These are phyloP conservation scores for Lasius fuliginosus DNA, from an alignment of 2,888 invertebrate species.

Conservation along the genomic window DNA sequence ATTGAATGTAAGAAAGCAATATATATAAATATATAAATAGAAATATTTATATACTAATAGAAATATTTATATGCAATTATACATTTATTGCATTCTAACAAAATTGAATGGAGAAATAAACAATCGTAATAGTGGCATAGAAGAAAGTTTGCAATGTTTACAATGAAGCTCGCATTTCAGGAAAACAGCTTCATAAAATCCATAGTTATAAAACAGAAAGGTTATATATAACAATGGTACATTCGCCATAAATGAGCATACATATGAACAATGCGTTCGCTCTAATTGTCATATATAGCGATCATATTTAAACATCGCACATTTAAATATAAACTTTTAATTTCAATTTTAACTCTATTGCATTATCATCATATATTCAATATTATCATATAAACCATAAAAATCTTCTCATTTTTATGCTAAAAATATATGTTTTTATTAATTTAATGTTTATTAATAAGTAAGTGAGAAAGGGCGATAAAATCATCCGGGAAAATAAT, in stretches of 20 bases:
- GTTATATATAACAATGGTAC: conserved; percentile 5
- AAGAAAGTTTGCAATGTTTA: not conserved
- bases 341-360: not conserved
- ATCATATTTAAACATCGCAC: not conserved
- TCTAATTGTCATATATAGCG: not conserved
- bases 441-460: not conserved
- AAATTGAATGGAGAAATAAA: not conserved
- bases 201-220: not conserved
- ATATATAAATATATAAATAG: too few species aligned
- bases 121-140: not conserved
- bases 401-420: not conserved
- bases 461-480: not conserved
- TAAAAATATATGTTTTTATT: not conserved
- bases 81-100: not conserved
- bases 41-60: not conserved
- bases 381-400: not conserved
- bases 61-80: conserved; percentile 1
- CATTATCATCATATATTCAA: not conserved
- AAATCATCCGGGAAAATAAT: not conserved
- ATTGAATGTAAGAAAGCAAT: not conserved
- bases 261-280: not conserved
- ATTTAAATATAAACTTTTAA: not conserved
- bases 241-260: not conserved
- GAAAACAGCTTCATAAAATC: conserved; percentile 3
- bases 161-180: not conserved